A percentile compares a stretch with the other conserved stretches of the same genome.
Evolutionary conservation across 1,140 invertebrate genomes (phyloP).

Genomic region (Nomia melanderi): DNA sequence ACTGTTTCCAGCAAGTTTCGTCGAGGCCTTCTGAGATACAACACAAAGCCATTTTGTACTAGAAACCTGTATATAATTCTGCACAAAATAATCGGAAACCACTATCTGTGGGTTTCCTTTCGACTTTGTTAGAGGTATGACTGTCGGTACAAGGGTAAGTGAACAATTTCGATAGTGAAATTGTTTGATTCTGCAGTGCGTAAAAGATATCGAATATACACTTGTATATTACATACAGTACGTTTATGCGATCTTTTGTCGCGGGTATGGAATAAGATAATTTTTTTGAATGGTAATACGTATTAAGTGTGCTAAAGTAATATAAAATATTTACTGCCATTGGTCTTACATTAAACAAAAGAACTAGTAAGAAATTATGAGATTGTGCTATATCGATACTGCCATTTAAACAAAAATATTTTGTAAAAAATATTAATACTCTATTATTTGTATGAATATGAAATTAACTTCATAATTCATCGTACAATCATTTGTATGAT

Average conservation of each 20-base stretch:
- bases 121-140: slow-evolving; percentile 8
- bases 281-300: slow-evolving; percentile 18
- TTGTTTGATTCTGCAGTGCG: neutral
- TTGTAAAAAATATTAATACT: slow-evolving; percentile 6
- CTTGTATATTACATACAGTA: slow-evolving; percentile 2
- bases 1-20: slow-evolving; percentile 96
- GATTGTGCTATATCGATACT: slow-evolving; percentile 58
- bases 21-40: slow-evolving; percentile 86
- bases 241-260: neutral
- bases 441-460: slow-evolving; percentile 1
- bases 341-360: slow-evolving; percentile 21
- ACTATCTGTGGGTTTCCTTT: neutral
- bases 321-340: slow-evolving; percentile 58
- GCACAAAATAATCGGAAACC: neutral
- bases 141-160: slow-evolving; percentile 27
- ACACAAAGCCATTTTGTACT: slow-evolving; percentile 72
- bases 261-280: neutral
- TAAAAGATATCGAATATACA: slow-evolving; percentile 7
- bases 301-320: slow-evolving; percentile 28
- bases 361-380: slow-evolving; percentile 36
- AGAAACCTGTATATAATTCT: slow-evolving; percentile 79
- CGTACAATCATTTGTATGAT: neutral
- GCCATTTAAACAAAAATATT: slow-evolving; percentile 54
- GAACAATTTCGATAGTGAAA: slow-evolving; percentile 5
- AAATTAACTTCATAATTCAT: neutral